Evolutionary conservation across 2,113 vertebrate species (phyloP), one percentile per base, ranked within the genome.

Genomic region (Aphyosemion australe): DNA sequence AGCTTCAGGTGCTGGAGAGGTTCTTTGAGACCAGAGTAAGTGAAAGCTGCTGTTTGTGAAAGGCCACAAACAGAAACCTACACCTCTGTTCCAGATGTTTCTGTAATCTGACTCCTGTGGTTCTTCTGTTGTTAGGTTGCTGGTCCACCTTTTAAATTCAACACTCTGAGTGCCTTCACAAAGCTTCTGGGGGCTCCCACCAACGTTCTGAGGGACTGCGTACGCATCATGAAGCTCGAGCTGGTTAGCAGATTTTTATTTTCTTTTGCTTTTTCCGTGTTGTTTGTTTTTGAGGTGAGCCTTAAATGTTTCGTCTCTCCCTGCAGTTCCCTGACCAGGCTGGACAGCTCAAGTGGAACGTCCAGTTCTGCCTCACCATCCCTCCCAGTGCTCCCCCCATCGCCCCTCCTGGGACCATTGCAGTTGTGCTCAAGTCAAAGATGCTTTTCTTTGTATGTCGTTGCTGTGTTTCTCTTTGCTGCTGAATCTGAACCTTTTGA

Each of bases 371-470:
- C 83, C 93, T 99, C 87, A 99, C 97, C 62, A 99, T 99, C 84
- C 97, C 97, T 72, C 97, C 97, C 86, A 98, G 96, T 0, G 97
- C 97, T 45, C 97, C 97, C 0, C 97, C 97, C 18, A 99, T 99
- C 46, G 97, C 97, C 0, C 97, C 97, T 74, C 97, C 97, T 48
- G 97, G 97, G 78, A 99, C 97, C 54, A 97, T 98, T 53, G 97
- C 97, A 49, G 97, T 99, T 81, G 97, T 99, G 87, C 94, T 99
- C 73, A 99, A 99, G 91, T 97, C 97, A 78, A 99, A 99, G 94
- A 99, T 99, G 96, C 94, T 99, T 65, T 99, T 99, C 90, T 99
- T 99, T 70, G 97, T 99, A 93, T 95, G 97, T 95, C 13, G 31
- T 18, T 12, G 6, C 43, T 15, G 3, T 5, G 10, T 46, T 1